Percentiles rank a stretch among this genome's conserved stretches.
phyloP scores from a whole-genome alignment of 1,140 invertebrate species.

The Popillia japonica region DNA sequence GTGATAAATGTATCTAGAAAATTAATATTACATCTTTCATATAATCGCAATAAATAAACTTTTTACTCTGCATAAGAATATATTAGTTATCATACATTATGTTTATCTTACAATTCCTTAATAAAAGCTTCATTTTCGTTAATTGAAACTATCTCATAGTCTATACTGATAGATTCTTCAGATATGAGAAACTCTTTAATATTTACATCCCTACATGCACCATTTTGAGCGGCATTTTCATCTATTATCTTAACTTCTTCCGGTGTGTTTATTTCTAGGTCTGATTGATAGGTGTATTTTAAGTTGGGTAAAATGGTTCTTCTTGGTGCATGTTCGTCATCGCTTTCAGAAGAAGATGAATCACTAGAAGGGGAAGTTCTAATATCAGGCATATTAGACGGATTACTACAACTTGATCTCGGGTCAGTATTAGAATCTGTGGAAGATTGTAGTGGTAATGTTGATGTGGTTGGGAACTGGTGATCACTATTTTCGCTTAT shows the following conservation, averaged over 20 bases:
- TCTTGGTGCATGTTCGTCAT: background rate
- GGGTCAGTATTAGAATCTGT: background rate
- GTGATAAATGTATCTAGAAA: no score
- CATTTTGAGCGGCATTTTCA: constrained; percentile 19
- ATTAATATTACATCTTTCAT: no score
- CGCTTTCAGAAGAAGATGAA: background rate
- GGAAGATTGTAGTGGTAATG: background rate
- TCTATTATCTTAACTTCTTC: constrained; percentile 33
- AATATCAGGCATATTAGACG: background rate
- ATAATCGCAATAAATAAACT: no score
- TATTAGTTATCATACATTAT: no score
- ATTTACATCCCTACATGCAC: background rate
- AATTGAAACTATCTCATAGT: background rate
- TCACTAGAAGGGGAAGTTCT: background rate
- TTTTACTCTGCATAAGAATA: no score
- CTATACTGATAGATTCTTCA: background rate
- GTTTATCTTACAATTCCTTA: background rate
- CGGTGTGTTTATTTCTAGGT: constrained; percentile 27
- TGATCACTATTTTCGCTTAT: background rate
- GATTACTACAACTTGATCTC: background rate
- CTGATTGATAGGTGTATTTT: constrained; percentile 17
- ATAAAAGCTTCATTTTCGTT: constrained; percentile 13
- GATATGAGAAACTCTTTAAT: background rate
- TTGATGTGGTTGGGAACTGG: background rate
- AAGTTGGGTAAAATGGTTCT: constrained; percentile 18